These are phyloP conservation scores for Lamellibrachia satsuma DNA, from an alignment of 2,888 invertebrate species.

Conservation along the genomic window DNA sequence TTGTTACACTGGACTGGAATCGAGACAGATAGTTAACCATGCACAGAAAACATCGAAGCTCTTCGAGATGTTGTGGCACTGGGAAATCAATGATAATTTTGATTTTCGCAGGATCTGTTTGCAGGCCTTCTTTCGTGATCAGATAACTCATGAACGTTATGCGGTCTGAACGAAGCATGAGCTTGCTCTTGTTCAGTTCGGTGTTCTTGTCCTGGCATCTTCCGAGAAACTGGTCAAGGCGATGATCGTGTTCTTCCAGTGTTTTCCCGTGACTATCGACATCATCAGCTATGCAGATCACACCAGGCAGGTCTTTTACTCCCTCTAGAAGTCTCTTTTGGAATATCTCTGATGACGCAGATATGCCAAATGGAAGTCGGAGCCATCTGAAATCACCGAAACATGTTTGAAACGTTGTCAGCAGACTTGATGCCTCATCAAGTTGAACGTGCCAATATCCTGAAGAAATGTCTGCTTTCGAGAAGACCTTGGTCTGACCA, in stretches of 20 bases:
- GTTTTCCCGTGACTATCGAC: slow-evolving; percentile 35
- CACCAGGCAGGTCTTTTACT: slow-evolving; percentile 37
- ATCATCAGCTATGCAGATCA: slow-evolving; percentile 25
- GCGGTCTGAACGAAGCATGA: not conserved
- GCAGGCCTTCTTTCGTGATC: not conserved
- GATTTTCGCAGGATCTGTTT: not conserved
- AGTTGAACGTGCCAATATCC: slow-evolving; percentile 41
- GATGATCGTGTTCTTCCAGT: slow-evolving; percentile 35
- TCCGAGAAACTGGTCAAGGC: slow-evolving; percentile 30
- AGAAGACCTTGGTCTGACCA: slow-evolving; percentile 36
- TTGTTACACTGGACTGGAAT: slow-evolving; percentile 36
- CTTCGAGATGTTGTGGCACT: slow-evolving; percentile 33
- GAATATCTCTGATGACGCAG: slow-evolving; percentile 40
- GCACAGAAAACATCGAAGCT: slow-evolving; percentile 40
- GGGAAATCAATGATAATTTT: slow-evolving; percentile 32
- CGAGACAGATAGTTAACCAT: slow-evolving; percentile 35
- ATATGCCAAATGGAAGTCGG: slow-evolving; percentile 39
- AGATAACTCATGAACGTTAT: not conserved
- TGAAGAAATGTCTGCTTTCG: slow-evolving; percentile 36
- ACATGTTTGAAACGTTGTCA: slow-evolving; percentile 39
- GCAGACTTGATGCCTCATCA: slow-evolving; percentile 30
- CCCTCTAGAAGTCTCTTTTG: slow-evolving; percentile 38
- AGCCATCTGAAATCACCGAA: slow-evolving; percentile 41
- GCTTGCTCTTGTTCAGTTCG: not conserved
- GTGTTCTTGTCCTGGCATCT: slow-evolving; percentile 34